Conservation (phyloP, 2,797 vertebrate species). For the Macropodus opercularis region DNA sequence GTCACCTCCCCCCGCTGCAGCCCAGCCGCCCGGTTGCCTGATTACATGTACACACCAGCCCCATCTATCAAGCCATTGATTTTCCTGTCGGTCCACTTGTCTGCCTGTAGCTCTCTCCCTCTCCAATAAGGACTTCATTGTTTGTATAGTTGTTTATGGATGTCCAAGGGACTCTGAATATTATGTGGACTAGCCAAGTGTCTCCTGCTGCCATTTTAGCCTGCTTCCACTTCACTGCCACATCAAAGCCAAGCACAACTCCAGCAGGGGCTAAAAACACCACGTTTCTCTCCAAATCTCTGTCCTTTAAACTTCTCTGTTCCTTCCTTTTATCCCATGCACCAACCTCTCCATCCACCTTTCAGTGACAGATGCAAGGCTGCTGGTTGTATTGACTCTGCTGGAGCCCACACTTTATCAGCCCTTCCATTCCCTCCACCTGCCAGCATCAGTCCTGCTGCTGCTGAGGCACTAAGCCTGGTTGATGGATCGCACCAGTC, state of each 20-base stretch:
- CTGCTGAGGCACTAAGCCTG: conserved; percentile 84
- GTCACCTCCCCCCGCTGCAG: conserved; percentile 44
- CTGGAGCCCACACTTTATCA: conserved; percentile 87
- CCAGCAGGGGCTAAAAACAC: not conserved
- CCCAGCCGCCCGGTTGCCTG: conserved; percentile 59
- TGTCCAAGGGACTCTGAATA: conserved; percentile 63
- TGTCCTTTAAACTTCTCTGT: conserved; percentile 40
- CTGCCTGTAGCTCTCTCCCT: conserved; percentile 63
- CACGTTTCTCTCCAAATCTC: conserved; percentile 33
- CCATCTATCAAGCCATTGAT: conserved; percentile 81
- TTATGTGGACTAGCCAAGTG: conserved; percentile 45
- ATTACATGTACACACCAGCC: conserved; percentile 73
- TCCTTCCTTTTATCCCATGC: conserved; percentile 49
- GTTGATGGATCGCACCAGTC: conserved; percentile 84
- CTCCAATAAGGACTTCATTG: conserved; percentile 76
- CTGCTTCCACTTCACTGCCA: conserved; percentile 14
- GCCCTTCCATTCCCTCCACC: conserved; percentile 75
- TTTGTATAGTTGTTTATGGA: conserved; percentile 78
- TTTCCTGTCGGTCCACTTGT: conserved; percentile 73
- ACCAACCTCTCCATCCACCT: conserved; percentile 54
- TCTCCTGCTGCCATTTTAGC: conserved; percentile 15
- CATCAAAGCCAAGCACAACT: conserved; percentile 16
- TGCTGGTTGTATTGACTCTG: conserved; percentile 82
- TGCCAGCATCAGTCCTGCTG: conserved; percentile 75
- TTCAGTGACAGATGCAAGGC: conserved; percentile 69